These are phyloP conservation scores for Psettodes erumei DNA, from an alignment of 2,113 vertebrate genomes.

Conservation along the genomic window DNA sequence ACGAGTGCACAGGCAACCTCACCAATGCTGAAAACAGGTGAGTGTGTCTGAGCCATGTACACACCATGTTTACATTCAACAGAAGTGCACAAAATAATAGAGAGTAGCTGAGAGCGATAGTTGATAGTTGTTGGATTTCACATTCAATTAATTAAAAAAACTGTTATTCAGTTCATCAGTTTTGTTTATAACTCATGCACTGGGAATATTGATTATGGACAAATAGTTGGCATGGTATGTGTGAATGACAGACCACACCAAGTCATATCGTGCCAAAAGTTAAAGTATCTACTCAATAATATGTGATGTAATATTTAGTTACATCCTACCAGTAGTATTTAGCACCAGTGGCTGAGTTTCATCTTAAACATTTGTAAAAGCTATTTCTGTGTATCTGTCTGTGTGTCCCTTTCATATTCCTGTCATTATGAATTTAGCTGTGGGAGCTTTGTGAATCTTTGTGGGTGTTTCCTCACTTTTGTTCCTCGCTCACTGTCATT, in stretches of 20 bases:
- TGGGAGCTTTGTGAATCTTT: constrained; percentile 12
- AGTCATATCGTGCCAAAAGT: background rate
- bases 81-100: background rate
- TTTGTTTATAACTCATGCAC: background rate
- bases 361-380: background rate
- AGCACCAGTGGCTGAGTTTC: background rate
- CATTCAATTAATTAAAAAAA: no score
- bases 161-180: no score
- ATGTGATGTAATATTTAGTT: no score
- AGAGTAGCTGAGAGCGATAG: no score
- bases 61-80: background rate
- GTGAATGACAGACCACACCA: background rate
- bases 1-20: constrained; percentile 98
- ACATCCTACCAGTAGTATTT: background rate
- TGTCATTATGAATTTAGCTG: background rate
- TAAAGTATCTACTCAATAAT: no score
- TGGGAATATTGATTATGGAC: no score
- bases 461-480: constrained; percentile 42
- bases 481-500: background rate
- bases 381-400: background rate
- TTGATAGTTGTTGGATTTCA: no score
- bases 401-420: constrained; percentile 1
- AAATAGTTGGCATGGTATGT: background rate
- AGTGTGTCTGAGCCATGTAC: constrained; percentile 16
- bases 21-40: constrained; percentile 96